Evolutionary conservation across 2,797 vertebrate genomes (phyloP).

Genomic region (Sciurus carolinensis): DNA sequence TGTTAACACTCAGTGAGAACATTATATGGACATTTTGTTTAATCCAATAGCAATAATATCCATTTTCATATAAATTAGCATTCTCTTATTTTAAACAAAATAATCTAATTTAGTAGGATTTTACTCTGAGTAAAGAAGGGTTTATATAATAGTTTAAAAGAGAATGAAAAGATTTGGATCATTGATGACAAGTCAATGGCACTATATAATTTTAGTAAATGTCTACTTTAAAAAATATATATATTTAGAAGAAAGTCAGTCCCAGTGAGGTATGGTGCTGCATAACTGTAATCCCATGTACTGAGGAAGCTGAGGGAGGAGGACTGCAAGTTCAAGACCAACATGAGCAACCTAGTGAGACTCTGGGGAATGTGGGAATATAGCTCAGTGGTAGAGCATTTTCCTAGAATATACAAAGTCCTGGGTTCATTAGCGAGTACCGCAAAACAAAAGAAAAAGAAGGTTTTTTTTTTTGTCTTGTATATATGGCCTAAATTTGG

Average conservation of each 20-base stretch:
- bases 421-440: too few species aligned
- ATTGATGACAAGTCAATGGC: constrained; percentile 67
- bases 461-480: constrained; percentile 70
- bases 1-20: not conserved
- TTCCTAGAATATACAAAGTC: too few species aligned
- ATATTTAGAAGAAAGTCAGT: constrained; percentile 73
- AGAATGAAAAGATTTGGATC: constrained; percentile 75
- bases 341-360: too few species aligned
- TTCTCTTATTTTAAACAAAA: constrained; percentile 69
- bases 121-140: not conserved
- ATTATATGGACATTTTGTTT: constrained; percentile 56
- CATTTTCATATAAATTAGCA: constrained; percentile 66
- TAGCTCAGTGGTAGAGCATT: too few species aligned
- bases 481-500: constrained; percentile 73
- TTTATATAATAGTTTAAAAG: constrained; percentile 58
- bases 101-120: constrained; percentile 6
- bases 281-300: too few species aligned
- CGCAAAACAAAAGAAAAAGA: not conserved
- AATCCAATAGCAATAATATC: constrained; percentile 54
- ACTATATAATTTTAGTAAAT: constrained; percentile 75
- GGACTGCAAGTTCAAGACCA: too few species aligned
- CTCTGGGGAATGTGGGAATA: too few species aligned
- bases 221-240: constrained; percentile 69
- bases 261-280: too few species aligned
- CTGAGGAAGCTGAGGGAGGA: too few species aligned